A percentile compares a stretch with the other conserved stretches of the same genome.
Conservation (phyloP, 1,140 invertebrate species). For the Spodoptera frugiperda region DNA sequence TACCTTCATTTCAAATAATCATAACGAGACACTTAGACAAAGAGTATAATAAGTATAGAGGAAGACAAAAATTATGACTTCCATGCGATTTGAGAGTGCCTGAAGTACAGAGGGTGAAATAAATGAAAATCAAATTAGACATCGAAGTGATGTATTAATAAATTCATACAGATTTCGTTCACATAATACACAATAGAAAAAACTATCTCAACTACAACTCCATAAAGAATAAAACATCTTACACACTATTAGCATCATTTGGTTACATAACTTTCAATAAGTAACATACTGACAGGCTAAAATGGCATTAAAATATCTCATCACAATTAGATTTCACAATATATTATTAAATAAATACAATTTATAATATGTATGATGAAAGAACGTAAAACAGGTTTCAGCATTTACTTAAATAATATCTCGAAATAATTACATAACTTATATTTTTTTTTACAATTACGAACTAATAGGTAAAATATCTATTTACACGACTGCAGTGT, state of each 20-base stretch:
- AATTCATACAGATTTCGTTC: slow-evolving; percentile 83
- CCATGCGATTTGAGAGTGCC: too few relatives aligned
- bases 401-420: slow-evolving; percentile 48
- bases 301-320: slow-evolving; percentile 84
- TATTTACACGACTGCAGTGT: slow-evolving; percentile 57
- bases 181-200: slow-evolving; percentile 83
- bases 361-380: slow-evolving; percentile 45
- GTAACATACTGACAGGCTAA: slow-evolving; percentile 80
- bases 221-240: slow-evolving; percentile 83
- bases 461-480: slow-evolving; percentile 54
- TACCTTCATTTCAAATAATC: too few relatives aligned
- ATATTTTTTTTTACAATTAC: slow-evolving; percentile 49
- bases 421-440: slow-evolving; percentile 58
- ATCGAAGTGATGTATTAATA: slow-evolving; percentile 83
- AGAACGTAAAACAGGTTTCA: slow-evolving; percentile 34
- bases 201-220: slow-evolving; percentile 80
- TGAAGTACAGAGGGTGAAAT: background rate
- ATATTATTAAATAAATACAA: slow-evolving; percentile 71
- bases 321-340: slow-evolving; percentile 77
- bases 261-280: slow-evolving; percentile 82
- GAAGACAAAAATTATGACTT: too few relatives aligned
- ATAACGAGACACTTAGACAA: too few relatives aligned
- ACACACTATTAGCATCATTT: slow-evolving; percentile 83
- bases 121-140: slow-evolving; percentile 68
- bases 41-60: too few relatives aligned